Evolutionary conservation across 2,797 vertebrate species (phyloP).

Genomic region (Sphenodon punctatus): DNA sequence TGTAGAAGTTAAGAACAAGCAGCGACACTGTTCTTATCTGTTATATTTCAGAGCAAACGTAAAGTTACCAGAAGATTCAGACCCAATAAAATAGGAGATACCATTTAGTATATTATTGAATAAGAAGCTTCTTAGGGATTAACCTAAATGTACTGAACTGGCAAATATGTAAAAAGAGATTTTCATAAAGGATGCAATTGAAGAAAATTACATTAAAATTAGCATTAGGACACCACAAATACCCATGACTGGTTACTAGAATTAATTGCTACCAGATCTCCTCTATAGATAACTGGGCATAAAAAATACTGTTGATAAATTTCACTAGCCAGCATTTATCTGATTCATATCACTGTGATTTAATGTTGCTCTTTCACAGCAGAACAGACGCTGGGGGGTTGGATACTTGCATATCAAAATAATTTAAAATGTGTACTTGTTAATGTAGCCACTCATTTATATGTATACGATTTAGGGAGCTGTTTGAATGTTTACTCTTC

Average conservation of each 20-base stretch:
- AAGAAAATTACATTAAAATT: background rate
- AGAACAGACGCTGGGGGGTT: background rate
- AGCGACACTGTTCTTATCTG: slow-evolving; percentile 39
- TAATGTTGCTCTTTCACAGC: background rate
- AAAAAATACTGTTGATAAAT: background rate
- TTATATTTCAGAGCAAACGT: slow-evolving; percentile 42
- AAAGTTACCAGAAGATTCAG: slow-evolving; percentile 7
- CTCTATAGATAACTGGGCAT: background rate
- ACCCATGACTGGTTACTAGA: background rate
- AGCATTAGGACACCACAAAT: background rate
- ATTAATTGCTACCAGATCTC: background rate
- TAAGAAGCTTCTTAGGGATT: background rate
- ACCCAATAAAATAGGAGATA: background rate
- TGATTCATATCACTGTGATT: rapidly evolving
- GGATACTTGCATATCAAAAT: background rate
- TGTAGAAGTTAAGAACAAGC: slow-evolving; percentile 58
- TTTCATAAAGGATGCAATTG: background rate
- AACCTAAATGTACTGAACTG: background rate
- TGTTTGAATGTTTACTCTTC: background rate
- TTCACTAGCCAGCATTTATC: background rate
- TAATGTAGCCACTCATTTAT: background rate
- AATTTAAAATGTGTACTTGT: background rate
- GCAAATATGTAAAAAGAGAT: background rate
- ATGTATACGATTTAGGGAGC: background rate
- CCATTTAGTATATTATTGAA: background rate